Evolutionary conservation across 1,140 invertebrate genomes (phyloP).

Genomic region (Stegodyphus dumicola): DNA sequence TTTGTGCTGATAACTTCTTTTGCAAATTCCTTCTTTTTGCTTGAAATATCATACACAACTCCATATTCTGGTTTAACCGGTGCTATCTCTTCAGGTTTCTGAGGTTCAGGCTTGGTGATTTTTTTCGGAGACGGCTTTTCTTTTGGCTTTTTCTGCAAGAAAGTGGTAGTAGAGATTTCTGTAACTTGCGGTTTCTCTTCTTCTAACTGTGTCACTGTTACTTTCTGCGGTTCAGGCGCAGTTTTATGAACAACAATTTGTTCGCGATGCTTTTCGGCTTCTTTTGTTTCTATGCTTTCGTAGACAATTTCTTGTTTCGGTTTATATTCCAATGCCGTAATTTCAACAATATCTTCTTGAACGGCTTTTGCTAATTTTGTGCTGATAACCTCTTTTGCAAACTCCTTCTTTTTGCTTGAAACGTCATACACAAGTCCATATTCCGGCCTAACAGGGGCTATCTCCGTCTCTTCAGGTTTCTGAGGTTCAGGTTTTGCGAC

Average conservation of each 20-base stretch:
- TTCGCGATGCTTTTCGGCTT: constrained; percentile 36
- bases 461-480: constrained; percentile 5
- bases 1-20: constrained; percentile 4
- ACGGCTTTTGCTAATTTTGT: neutral
- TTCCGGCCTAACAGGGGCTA: neutral
- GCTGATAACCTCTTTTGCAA: neutral
- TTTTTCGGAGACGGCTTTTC: no score
- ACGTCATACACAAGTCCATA: no score
- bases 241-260: neutral
- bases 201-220: neutral
- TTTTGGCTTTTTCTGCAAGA: neutral
- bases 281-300: constrained; percentile 11
- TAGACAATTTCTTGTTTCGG: constrained; percentile 19
- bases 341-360: constrained; percentile 31
- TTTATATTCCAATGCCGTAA: constrained; percentile 32
- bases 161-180: neutral
- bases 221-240: neutral
- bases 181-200: no score
- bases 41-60: constrained; percentile 7
- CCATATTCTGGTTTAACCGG: constrained; percentile 10
- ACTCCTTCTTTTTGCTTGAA: neutral
- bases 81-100: neutral
- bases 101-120: neutral
- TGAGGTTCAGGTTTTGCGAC: constrained; percentile 21
- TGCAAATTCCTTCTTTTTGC: neutral